These are phyloP conservation scores for Tupiocoris notatus DNA, from an alignment of 2,888 invertebrate genomes.

Conservation along the genomic window DNA sequence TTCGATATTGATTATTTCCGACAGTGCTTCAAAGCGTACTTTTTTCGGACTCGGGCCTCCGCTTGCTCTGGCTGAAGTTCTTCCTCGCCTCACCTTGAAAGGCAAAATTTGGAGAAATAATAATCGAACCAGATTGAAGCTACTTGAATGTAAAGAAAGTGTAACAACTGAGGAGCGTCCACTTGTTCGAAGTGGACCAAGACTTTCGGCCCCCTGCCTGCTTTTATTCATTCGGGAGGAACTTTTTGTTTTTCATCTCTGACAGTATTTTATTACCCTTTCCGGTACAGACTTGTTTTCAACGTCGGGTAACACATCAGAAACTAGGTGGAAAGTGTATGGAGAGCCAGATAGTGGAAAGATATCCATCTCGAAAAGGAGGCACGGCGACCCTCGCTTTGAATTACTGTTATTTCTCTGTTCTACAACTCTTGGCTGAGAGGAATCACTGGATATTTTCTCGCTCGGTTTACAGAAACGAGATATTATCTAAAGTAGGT, in stretches of 20 bases:
- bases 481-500: not conserved
- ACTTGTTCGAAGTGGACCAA: not conserved
- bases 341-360: not conserved
- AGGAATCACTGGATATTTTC: not conserved
- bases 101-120: too few relatives aligned
- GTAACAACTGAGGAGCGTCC: not conserved
- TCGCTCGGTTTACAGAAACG: not conserved
- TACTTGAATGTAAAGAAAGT: too few relatives aligned
- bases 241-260: constrained; percentile 2
- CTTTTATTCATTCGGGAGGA: not conserved
- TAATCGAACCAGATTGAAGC: too few relatives aligned
- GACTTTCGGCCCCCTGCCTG: not conserved
- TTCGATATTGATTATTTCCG: too few relatives aligned
- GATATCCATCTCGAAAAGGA: not conserved
- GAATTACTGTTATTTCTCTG: not conserved
- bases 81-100: too few relatives aligned
- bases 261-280: not conserved
- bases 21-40: too few relatives aligned
- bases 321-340: not conserved
- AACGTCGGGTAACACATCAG: not conserved
- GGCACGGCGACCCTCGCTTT: not conserved
- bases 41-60: too few relatives aligned
- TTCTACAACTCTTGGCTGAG: not conserved
- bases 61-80: too few relatives aligned
- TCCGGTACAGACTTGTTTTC: not conserved